phyloP scores from a whole-genome alignment of 2,797 vertebrate species.

The Molothrus ater region DNA sequence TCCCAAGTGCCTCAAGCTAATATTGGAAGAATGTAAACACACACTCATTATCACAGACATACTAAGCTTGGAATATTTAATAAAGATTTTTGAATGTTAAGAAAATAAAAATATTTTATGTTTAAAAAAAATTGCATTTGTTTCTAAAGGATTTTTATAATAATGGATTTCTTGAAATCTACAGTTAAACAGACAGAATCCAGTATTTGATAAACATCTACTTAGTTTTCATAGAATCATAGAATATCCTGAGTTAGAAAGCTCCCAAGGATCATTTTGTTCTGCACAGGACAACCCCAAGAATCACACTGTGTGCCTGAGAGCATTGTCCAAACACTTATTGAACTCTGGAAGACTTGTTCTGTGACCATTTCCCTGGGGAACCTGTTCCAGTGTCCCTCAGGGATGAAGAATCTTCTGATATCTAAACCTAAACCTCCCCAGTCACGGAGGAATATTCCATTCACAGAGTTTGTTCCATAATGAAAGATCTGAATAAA shows the following conservation, averaged over 20 bases:
- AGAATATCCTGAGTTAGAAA: background rate
- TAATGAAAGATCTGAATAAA: background rate
- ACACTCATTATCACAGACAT: background rate
- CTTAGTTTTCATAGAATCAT: background rate
- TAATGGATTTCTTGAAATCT: background rate
- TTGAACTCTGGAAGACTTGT: background rate
- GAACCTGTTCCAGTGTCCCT: background rate
- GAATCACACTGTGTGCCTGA: fast-evolving
- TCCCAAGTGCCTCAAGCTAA: background rate
- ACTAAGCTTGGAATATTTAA: background rate
- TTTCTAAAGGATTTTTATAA: background rate
- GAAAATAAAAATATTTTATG: background rate
- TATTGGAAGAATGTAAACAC: background rate
- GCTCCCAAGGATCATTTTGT: background rate
- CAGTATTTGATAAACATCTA: background rate
- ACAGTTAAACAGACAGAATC: background rate
- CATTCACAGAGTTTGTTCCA: background rate
- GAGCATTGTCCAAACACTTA: background rate
- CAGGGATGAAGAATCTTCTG: too few species aligned
- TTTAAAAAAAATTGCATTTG: background rate
- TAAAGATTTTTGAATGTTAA: background rate
- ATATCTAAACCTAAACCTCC: background rate
- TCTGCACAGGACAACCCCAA: background rate
- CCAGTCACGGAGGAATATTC: background rate
- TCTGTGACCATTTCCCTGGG: background rate